A percentile compares a stretch with the other conserved stretches of the same genome.
Evolutionary conservation across 2,797 vertebrate species (phyloP).

Genomic region (Gambusia yucatana): DNA sequence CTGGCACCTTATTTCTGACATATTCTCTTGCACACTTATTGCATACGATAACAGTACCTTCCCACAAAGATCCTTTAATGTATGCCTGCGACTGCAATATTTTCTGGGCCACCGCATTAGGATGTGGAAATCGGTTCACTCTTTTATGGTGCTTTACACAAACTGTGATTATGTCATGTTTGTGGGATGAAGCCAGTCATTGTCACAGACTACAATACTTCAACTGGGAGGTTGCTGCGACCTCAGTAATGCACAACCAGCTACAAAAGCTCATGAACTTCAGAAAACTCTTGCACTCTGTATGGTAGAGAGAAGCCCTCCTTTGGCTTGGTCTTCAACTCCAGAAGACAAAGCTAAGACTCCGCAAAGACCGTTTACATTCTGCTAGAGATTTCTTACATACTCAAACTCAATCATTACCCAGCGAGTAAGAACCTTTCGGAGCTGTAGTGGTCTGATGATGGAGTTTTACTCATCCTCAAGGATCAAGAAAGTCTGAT

Average conservation of each 20-base stretch:
- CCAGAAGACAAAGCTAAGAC: too few species aligned
- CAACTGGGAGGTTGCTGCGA: not conserved
- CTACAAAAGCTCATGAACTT: not conserved
- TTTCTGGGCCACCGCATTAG: not conserved
- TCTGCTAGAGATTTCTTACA: not conserved
- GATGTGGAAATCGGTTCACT: not conserved
- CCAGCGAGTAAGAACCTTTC: not conserved
- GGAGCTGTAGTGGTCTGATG: not conserved
- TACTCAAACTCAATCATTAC: not conserved
- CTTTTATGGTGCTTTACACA: not conserved
- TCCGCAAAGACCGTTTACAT: not conserved
- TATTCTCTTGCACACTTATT: not conserved
- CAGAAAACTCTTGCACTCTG: not conserved
- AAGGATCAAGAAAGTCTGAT: not conserved
- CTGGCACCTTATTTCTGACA: not conserved
- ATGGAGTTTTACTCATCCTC: not conserved
- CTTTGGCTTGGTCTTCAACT: too few species aligned
- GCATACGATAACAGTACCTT: not conserved
- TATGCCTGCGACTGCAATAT: not conserved
- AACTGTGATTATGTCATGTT: not conserved
- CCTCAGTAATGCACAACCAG: not conserved
- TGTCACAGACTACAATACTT: not conserved
- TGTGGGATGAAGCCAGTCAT: not conserved
- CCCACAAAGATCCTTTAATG: not conserved
- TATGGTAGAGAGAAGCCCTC: not conserved